Percentiles rank a stretch among this genome's conserved stretches.
phyloP scores from a whole-genome alignment of 2,888 invertebrate genomes.

The Hirtodrosophila confusa region DNA sequence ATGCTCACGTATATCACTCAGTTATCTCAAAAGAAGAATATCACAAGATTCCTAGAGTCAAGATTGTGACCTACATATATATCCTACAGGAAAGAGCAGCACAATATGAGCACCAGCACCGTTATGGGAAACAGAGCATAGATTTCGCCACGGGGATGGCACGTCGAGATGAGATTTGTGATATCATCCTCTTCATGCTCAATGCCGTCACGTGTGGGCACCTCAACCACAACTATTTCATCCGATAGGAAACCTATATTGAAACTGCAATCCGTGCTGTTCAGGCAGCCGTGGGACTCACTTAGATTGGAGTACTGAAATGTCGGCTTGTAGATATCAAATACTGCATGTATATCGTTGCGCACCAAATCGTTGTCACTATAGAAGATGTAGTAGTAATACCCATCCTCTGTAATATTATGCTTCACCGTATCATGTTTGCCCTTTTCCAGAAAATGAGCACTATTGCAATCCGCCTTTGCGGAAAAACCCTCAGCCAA shows the following conservation, averaged over 20 bases:
- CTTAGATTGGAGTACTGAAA: slow-evolving; percentile 88
- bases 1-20: slow-evolving; percentile 63
- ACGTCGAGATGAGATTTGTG: slow-evolving; percentile 89
- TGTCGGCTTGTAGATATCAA: slow-evolving; percentile 93
- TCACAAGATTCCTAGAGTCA: slow-evolving; percentile 60
- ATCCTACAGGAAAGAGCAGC: slow-evolving; percentile 91
- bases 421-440: slow-evolving; percentile 88
- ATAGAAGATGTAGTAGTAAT: slow-evolving; percentile 95
- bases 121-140: slow-evolving; percentile 92
- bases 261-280: slow-evolving; percentile 91
- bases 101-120: slow-evolving; percentile 90
- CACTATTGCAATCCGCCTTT: slow-evolving; percentile 88
- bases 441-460: slow-evolving; percentile 88
- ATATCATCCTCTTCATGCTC: slow-evolving; percentile 90
- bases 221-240: slow-evolving; percentile 93
- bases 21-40: slow-evolving; percentile 58
- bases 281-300: slow-evolving; percentile 87
- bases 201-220: slow-evolving; percentile 92
- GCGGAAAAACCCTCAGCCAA: slow-evolving; percentile 89
- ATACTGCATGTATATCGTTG: slow-evolving; percentile 92
- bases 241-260: slow-evolving; percentile 89
- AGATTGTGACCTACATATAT: background rate
- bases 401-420: slow-evolving; percentile 90
- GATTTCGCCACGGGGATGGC: slow-evolving; percentile 91
- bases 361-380: slow-evolving; percentile 92